phyloP scores from a whole-genome alignment of 2,888 invertebrate genomes.

The Ophioninae sp. region DNA sequence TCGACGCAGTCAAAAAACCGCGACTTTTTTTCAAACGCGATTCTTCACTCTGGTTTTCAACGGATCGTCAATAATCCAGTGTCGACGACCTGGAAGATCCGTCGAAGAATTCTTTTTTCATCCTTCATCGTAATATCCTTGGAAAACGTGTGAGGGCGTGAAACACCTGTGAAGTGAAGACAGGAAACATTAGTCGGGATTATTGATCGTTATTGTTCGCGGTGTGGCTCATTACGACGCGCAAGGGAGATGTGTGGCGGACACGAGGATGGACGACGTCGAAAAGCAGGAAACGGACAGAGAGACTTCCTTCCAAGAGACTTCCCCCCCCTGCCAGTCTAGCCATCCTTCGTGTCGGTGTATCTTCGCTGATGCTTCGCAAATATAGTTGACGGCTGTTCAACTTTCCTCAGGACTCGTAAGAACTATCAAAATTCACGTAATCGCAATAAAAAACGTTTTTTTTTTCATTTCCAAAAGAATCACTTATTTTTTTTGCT shows the following conservation, averaged over 20 bases:
- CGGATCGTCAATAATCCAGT: conserved; percentile 41
- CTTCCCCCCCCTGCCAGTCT: conserved; percentile 12
- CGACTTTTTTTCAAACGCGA: neutral
- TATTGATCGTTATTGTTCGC: conserved; percentile 60
- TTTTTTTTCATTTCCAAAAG: conserved; percentile 20
- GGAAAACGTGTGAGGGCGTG: neutral
- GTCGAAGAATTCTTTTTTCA: neutral
- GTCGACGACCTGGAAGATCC: conserved; percentile 31
- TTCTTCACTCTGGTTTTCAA: neutral
- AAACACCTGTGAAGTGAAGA: conserved; percentile 44
- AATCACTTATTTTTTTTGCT: conserved; percentile 36
- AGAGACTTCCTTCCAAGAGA: conserved; percentile 7
- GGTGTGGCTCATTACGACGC: conserved; percentile 51
- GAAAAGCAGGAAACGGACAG: conserved; percentile 13
- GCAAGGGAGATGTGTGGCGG: conserved; percentile 23
- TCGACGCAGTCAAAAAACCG: no score
- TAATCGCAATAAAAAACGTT: no score
- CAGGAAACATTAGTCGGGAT: conserved; percentile 64
- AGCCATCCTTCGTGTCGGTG: conserved; percentile 31
- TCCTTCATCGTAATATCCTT: neutral
- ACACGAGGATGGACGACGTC: conserved; percentile 27
- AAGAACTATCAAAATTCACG: conserved; percentile 60
- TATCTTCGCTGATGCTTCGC: conserved; percentile 38
- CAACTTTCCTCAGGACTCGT: conserved; percentile 62
- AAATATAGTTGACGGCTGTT: conserved; percentile 64